A percentile compares a stretch with the other conserved stretches of the same genome.
phyloP scores from a whole-genome alignment of 2,797 vertebrate genomes.

The Bradypodion pumilum region DNA sequence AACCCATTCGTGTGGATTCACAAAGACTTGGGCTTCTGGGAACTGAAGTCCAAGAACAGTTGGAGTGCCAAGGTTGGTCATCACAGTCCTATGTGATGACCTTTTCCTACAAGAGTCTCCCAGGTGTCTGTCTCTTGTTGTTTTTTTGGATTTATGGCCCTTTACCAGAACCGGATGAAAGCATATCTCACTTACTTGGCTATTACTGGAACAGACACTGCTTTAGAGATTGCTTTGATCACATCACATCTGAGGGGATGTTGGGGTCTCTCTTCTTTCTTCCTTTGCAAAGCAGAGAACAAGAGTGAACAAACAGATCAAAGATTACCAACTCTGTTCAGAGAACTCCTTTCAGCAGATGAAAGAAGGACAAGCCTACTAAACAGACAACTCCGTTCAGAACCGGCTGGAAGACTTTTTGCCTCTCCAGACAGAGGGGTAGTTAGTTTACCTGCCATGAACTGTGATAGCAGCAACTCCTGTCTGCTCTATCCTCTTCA shows the following conservation, averaged over 20 bases:
- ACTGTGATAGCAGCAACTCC: conserved; percentile 92
- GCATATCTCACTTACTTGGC: conserved; percentile 85
- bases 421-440: neutral
- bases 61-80: too few relatives aligned
- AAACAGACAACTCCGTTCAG: too few relatives aligned
- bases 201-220: conserved; percentile 90
- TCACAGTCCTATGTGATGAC: too few relatives aligned
- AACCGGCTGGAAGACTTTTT: too few relatives aligned
- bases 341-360: conserved; percentile 24
- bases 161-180: neutral
- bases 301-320: conserved; percentile 28
- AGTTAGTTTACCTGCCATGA: conserved; percentile 88
- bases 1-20: too few relatives aligned
- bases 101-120: accelerated
- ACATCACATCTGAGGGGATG: conserved; percentile 91
- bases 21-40: too few relatives aligned
- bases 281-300: conserved; percentile 77
- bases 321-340: conserved; percentile 28
- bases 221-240: conserved; percentile 86
- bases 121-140: neutral
- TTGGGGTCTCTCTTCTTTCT: conserved; percentile 91
- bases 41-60: too few relatives aligned
- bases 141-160: neutral
- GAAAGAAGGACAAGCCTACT: neutral
- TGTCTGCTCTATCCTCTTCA: conserved; percentile 88